phyloP scores from a whole-genome alignment of 2,888 invertebrate species.

The Pristionchus arcanus region DNA sequence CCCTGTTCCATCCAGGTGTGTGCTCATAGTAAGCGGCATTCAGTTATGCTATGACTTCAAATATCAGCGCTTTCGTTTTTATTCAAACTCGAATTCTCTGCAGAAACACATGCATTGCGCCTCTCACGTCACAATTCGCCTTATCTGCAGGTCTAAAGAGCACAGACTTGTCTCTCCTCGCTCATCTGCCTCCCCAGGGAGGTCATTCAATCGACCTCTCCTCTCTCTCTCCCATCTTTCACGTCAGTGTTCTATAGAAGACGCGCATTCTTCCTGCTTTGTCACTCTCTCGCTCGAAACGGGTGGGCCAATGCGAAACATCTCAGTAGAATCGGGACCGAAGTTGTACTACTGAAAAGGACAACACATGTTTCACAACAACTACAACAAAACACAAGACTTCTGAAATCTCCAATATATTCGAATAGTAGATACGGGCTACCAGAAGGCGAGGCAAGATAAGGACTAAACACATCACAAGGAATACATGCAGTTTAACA shows the following conservation, averaged over 20 bases:
- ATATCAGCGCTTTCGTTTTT: background rate
- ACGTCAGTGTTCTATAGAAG: constrained; percentile 27
- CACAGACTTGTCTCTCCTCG: constrained; percentile 14
- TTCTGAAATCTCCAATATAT: too few species aligned
- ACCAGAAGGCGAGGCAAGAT: too few species aligned
- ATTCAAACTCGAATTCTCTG: background rate
- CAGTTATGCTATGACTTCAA: too few species aligned
- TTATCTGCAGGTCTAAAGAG: constrained; percentile 50
- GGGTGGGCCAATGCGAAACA: background rate
- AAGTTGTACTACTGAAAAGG: too few species aligned
- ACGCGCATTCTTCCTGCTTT: background rate
- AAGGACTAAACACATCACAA: too few species aligned
- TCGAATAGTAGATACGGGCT: too few species aligned
- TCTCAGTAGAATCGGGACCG: background rate
- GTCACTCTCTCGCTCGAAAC: background rate
- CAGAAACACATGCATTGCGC: background rate
- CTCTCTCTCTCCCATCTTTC: background rate
- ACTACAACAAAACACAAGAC: too few species aligned
- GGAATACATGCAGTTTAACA: too few species aligned
- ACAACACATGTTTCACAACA: too few species aligned
- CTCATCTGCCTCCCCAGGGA: background rate
- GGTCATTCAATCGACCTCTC: background rate
- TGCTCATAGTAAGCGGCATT: too few species aligned
- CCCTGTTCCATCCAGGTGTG: too few species aligned
- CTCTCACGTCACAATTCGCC: constrained; percentile 3